Evolutionary conservation across 2,888 invertebrate genomes (phyloP).

Genomic region (Ferdinandea cuprea): DNA sequence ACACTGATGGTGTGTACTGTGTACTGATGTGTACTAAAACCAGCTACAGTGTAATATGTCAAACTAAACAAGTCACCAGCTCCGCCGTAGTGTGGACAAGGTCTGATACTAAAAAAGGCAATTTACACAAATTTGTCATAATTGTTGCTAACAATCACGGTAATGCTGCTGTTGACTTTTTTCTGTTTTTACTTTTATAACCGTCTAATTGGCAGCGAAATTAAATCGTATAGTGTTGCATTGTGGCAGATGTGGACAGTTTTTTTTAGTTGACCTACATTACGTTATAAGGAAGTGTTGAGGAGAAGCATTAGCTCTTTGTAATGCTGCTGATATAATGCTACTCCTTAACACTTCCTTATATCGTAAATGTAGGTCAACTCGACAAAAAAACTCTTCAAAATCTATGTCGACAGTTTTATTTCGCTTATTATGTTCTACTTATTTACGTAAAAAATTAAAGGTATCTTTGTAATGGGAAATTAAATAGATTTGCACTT

Average conservation of each 20-base stretch:
- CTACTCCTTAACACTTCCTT: too few relatives aligned
- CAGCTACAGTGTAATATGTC: not conserved
- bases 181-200: not conserved
- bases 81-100: constrained; percentile 18
- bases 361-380: too few relatives aligned
- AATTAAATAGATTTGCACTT: too few relatives aligned
- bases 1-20: not conserved
- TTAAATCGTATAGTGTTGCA: not conserved
- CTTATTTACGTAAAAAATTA: too few relatives aligned
- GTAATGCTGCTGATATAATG: too few relatives aligned
- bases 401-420: too few relatives aligned
- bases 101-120: constrained; percentile 21
- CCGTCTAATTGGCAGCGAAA: not conserved
- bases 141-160: constrained; percentile 39
- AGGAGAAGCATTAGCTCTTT: not conserved
- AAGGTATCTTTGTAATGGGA: too few relatives aligned
- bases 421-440: too few relatives aligned
- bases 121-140: constrained; percentile 50
- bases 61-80: constrained; percentile 13
- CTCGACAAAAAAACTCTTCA: too few relatives aligned
- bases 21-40: not conserved
- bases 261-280: not conserved
- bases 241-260: not conserved
- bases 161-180: not conserved
- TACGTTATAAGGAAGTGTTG: not conserved